Conservation (phyloP, 2,113 vertebrate genomes). For the Probosciger aterrimus region DNA sequence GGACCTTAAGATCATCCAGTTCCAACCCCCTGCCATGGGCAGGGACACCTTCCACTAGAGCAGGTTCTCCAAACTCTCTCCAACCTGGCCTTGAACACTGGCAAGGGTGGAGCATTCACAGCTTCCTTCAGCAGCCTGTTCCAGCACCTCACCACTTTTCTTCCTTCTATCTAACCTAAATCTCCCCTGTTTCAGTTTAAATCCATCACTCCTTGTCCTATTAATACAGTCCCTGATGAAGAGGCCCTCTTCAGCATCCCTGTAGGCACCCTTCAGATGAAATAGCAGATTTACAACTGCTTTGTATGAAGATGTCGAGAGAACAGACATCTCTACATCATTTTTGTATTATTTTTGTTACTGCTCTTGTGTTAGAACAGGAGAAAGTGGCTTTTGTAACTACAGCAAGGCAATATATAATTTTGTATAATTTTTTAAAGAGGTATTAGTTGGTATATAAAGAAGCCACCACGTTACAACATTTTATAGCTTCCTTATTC, state of each 20-base stretch:
- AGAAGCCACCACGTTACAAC: neutral
- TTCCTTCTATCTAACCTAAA: neutral
- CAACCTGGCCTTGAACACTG: neutral
- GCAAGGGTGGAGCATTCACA: neutral
- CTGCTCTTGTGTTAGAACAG: fast-evolving
- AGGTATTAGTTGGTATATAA: neutral
- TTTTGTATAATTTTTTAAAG: neutral
- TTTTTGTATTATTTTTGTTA: neutral
- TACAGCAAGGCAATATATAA: neutral
- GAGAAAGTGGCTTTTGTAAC: neutral
- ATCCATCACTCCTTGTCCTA: neutral
- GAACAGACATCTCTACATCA: neutral
- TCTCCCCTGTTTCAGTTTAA: neutral
- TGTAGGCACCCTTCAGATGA: neutral
- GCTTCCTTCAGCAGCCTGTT: neutral
- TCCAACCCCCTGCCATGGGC: neutral
- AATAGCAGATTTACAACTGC: neutral
- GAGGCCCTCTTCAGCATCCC: neutral
- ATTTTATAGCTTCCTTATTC: neutral
- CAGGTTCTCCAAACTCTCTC: no score
- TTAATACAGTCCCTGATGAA: neutral
- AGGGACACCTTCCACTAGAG: neutral
- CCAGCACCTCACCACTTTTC: neutral
- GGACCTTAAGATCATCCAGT: neutral
- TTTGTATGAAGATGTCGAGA: neutral